Evolutionary conservation across 2,888 invertebrate genomes (phyloP), one percentile per base, ranked within the genome.

Genomic region (Chorisops tibialis): DNA sequence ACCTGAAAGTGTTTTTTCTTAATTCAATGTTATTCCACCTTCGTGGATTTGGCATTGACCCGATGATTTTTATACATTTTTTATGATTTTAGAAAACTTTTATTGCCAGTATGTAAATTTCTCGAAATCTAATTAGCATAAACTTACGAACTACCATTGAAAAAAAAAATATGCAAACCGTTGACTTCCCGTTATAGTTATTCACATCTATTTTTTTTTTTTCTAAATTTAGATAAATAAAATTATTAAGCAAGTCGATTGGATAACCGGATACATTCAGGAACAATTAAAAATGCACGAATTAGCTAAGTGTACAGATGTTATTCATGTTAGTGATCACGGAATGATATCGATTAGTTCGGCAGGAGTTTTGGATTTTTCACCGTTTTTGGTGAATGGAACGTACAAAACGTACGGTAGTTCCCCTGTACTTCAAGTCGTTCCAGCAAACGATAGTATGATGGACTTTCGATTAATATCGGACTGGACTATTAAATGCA

Each of bases 271-370:
- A 54, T 86, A 87, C 72, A 76, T 85, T 78, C 71, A 80, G 79
- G 70, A 81, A 37, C 75, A 81, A 72, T 70, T 89, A n/a, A 72
- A 79, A 59, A 68, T 76, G 16, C 69, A 79, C 62, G 76, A 80
- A 19, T 73, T 88, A 51, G 70, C 74, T 4, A 76, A 81, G 24
- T 79, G 79, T 66, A 80, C 85, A 0, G 87, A 88, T 72, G 79
- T 89, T 1, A 80, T 89, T 61, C 80, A 89, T 64, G 74, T 88
- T 45, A 87, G 87, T 75, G 89, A 89, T 74, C 90, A 90, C 75
- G 89, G 90, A 14, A 86, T 88, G 84, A 73, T 81, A 2, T 75
- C 78, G 22, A 83, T 87, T 0, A 80, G 74, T 1, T 74, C 79
- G 14, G 73, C 79, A 4, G 74, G 79, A 66, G 81, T 85, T 67